These are phyloP conservation scores for Euglossa dilemma DNA, from an alignment of 1,140 invertebrate genomes.

Conservation along the genomic window DNA sequence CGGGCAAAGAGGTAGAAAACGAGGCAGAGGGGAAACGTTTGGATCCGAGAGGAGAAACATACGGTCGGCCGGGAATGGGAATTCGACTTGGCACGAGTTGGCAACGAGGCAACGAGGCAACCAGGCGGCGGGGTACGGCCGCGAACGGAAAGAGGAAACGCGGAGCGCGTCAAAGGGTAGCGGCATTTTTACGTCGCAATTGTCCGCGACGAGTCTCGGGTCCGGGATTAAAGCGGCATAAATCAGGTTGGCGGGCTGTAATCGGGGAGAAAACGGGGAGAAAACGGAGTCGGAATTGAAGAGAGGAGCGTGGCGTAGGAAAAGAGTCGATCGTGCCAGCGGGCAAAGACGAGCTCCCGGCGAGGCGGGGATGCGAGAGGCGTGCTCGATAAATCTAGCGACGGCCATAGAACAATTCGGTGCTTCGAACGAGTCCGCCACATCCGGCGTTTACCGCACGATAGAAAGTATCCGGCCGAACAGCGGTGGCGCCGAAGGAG, in stretches of 20 bases:
- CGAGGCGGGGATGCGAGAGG: too few species aligned
- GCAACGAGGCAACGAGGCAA: too few species aligned
- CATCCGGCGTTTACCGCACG: constrained; percentile 67
- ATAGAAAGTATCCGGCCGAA: constrained; percentile 64
- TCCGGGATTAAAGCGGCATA: constrained; percentile 20
- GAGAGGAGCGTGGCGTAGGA: background rate
- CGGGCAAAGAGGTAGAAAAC: background rate
- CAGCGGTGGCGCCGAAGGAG: constrained; percentile 39
- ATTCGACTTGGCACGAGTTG: constrained; percentile 1
- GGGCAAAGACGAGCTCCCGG: constrained; percentile 17
- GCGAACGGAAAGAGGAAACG: background rate
- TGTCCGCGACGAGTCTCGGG: background rate
- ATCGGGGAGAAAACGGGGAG: constrained; percentile 15
- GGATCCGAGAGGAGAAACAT: background rate
- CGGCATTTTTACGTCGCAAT: constrained; percentile 2
- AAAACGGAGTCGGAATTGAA: constrained; percentile 60
- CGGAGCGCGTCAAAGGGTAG: background rate
- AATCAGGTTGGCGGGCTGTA: constrained; percentile 29
- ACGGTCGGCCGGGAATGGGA: background rate
- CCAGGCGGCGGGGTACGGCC: background rate
- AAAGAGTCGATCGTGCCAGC: constrained; percentile 40
- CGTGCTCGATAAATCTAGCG: constrained; percentile 57
- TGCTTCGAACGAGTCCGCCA: constrained; percentile 50
- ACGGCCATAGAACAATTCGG: constrained; percentile 42
- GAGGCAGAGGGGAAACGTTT: background rate